Conservation (phyloP, 2,797 vertebrate genomes). For the Platalea minor region DNA sequence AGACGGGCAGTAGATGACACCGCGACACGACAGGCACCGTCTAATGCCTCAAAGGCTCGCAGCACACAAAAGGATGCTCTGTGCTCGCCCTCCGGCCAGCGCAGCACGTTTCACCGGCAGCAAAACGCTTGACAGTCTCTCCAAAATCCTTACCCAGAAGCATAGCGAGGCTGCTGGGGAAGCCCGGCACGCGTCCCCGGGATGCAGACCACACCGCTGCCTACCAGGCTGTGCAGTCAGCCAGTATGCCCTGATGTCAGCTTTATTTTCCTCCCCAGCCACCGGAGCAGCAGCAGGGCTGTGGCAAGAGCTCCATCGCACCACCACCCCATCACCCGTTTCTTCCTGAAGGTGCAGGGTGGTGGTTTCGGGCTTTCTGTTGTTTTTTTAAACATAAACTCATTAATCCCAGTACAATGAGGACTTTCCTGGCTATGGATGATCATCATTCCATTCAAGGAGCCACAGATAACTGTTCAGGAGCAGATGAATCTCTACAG, state of each 20-base stretch:
- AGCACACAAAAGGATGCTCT: not conserved
- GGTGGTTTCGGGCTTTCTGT: not conserved
- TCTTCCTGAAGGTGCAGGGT: not conserved
- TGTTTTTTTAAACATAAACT: not conserved
- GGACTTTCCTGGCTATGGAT: not conserved
- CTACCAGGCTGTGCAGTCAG: not conserved
- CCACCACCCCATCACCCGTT: not conserved
- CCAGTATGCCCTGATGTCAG: not conserved
- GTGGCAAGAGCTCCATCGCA: not conserved
- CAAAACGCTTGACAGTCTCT: not conserved
- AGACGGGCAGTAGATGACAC: not conserved
- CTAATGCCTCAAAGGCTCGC: not conserved
- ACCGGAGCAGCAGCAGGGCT: not conserved
- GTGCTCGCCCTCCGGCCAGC: accelerated
- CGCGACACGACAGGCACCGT: accelerated
- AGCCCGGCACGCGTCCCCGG: accelerated
- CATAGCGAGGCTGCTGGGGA: not conserved
- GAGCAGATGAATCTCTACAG: not conserved
- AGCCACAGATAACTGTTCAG: not conserved
- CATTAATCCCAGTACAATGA: not conserved
- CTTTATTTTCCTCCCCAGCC: not conserved
- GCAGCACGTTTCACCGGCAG: not conserved
- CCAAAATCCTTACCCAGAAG: not conserved
- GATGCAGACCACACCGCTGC: not conserved
- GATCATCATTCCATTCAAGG: not conserved